Conservation (phyloP, 2,888 invertebrate genomes). For the Oligia fasciuncula region DNA sequence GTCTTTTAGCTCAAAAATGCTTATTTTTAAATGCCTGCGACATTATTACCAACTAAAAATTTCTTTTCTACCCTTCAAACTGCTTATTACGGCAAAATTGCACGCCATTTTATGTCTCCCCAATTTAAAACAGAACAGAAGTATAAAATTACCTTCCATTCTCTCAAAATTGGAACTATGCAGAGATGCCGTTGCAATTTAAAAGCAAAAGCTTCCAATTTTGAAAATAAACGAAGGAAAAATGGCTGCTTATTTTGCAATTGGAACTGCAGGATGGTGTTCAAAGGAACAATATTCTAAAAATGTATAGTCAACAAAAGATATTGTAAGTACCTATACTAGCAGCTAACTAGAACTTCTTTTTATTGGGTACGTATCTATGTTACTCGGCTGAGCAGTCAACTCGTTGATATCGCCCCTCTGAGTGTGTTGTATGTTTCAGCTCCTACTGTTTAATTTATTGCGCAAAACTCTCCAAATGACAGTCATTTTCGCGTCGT, state of each 20-base stretch:
- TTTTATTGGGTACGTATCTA: background rate
- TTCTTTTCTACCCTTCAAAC: slow-evolving; percentile 14
- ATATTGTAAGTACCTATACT: background rate
- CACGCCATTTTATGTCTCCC: slow-evolving; percentile 8
- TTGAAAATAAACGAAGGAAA: slow-evolving; percentile 34
- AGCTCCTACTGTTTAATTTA: background rate
- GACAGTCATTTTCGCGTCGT: background rate
- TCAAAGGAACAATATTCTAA: slow-evolving; percentile 15
- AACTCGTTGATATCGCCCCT: background rate
- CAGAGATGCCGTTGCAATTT: slow-evolving; percentile 39
- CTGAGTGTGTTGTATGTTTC: background rate
- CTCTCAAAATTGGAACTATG: slow-evolving; percentile 50
- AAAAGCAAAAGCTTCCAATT: slow-evolving; percentile 51
- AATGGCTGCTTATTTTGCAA: slow-evolving; percentile 33
- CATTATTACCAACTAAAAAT: slow-evolving; percentile 6
- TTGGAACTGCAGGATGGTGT: slow-evolving; percentile 30
- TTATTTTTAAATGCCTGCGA: background rate
- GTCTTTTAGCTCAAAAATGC: background rate
- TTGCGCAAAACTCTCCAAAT: background rate
- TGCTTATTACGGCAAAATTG: slow-evolving; percentile 3
- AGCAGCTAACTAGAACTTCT: background rate
- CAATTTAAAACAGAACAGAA: slow-evolving; percentile 6
- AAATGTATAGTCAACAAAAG: slow-evolving; percentile 14
- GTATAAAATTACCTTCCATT: slow-evolving; percentile 41
- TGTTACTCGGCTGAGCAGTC: background rate